Percentiles rank a stretch among this genome's conserved stretches.
Evolutionary conservation across 1,140 invertebrate genomes (phyloP).

Genomic region (Drosophila ananassae): DNA sequence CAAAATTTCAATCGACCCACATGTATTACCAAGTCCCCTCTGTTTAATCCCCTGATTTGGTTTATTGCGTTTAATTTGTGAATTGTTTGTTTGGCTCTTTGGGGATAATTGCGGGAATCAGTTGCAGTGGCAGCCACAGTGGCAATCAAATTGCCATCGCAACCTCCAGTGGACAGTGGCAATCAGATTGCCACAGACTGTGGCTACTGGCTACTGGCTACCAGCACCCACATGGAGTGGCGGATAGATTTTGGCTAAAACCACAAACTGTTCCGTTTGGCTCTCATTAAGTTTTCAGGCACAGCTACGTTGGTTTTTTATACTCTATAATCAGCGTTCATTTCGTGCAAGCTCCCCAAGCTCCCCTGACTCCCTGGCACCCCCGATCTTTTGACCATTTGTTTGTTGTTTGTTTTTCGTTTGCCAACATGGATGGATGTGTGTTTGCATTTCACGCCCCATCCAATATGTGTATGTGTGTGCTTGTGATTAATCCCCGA

Average conservation of each 20-base stretch:
- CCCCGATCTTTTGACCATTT: constrained; percentile 12
- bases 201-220: constrained; percentile 27
- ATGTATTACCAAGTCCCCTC: not conserved
- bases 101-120: constrained; percentile 75
- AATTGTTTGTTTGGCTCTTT: constrained; percentile 73
- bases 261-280: constrained; percentile 62
- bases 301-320: constrained; percentile 1
- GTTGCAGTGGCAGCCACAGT: constrained; percentile 43
- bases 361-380: not conserved
- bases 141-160: constrained; percentile 36
- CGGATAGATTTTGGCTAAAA: constrained; percentile 23
- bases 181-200: constrained; percentile 69
- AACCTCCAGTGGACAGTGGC: constrained; percentile 56
- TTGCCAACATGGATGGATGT: constrained; percentile 20
- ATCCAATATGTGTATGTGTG: constrained; percentile 26
- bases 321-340: constrained; percentile 73
- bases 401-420: constrained; percentile 28
- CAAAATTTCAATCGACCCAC: constrained; percentile 14
- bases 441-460: constrained; percentile 73
- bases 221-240: constrained; percentile 15
- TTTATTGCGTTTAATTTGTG: constrained; percentile 80
- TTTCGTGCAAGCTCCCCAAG: constrained; percentile 13
- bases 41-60: constrained; percentile 42
- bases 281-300: constrained; percentile 76
- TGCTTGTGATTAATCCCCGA: constrained; percentile 70